Evolutionary conservation across 2,797 vertebrate genomes (phyloP).

Genomic region (Urocyon cinereoargenteus): DNA sequence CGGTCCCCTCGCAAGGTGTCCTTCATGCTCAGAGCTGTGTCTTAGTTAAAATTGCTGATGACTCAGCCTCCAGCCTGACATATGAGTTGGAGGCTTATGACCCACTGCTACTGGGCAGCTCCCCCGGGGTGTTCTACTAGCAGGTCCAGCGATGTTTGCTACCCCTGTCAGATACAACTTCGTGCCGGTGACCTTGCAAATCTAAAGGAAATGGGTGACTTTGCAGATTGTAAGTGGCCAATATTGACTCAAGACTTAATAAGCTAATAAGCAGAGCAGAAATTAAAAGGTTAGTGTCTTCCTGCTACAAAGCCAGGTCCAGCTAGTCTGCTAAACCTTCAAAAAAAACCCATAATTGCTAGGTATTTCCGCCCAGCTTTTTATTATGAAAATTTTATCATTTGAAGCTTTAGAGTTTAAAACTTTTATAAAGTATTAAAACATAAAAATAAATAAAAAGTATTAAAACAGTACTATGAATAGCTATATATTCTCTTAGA

Average conservation of each 20-base stretch:
- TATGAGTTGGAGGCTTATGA: background rate
- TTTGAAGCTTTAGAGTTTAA: background rate
- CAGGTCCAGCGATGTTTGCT: background rate
- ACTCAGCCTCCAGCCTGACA: background rate
- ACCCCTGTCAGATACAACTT: background rate
- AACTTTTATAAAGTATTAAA: background rate
- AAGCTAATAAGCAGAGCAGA: background rate
- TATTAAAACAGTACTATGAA: background rate
- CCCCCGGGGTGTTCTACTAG: background rate
- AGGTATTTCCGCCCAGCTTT: background rate
- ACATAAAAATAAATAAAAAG: background rate
- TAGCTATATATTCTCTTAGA: background rate
- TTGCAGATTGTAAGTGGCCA: background rate
- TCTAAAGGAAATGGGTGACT: background rate
- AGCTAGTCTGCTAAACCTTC: background rate
- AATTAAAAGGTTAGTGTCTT: conserved; percentile 31
- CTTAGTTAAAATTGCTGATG: background rate
- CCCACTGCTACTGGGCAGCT: background rate
- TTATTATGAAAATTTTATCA: background rate
- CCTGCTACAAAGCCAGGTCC: background rate
- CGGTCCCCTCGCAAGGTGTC: background rate
- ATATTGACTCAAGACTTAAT: background rate
- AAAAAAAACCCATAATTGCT: background rate
- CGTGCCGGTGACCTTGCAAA: background rate
- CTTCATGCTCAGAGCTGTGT: background rate